These are phyloP conservation scores for Anser brachyrhynchus DNA, from an alignment of 2,113 vertebrate genomes.

Conservation along the genomic window DNA sequence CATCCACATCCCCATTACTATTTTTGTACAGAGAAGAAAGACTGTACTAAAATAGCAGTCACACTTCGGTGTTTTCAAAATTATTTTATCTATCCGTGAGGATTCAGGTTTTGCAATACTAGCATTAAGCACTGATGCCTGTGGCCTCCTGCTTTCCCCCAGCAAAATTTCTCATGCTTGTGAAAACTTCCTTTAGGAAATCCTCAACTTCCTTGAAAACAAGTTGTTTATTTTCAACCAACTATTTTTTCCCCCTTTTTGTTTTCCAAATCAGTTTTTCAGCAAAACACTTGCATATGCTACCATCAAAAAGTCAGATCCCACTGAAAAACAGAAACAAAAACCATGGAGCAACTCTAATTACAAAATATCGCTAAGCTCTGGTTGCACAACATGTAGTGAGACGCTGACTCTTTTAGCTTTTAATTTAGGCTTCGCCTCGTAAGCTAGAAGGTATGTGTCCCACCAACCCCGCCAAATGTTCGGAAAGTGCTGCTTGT, in stretches of 20 bases:
- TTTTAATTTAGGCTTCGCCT: conserved; percentile 11
- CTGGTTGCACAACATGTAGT: conserved; percentile 6
- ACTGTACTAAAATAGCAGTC: background rate
- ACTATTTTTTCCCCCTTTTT: background rate
- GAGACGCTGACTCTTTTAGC: background rate
- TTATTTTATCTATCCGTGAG: background rate
- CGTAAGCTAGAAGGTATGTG: conserved; percentile 9
- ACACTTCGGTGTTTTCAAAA: background rate
- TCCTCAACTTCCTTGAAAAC: background rate
- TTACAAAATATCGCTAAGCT: conserved; percentile 29
- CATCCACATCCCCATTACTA: background rate
- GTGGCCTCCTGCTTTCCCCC: background rate
- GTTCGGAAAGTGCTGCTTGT: background rate
- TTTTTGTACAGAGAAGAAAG: background rate
- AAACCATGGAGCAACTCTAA: background rate
- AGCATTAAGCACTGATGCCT: background rate
- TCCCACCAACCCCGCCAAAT: background rate
- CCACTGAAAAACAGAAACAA: background rate
- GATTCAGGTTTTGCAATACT: background rate
- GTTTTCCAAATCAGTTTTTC: background rate
- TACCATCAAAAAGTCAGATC: background rate
- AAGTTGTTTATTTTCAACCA: background rate
- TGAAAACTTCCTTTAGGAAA: background rate
- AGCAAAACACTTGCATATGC: background rate
- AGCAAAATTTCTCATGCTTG: background rate